These are phyloP conservation scores for Rotaria magnacalcarata DNA, from an alignment of 2,888 invertebrate genomes.

Conservation along the genomic window DNA sequence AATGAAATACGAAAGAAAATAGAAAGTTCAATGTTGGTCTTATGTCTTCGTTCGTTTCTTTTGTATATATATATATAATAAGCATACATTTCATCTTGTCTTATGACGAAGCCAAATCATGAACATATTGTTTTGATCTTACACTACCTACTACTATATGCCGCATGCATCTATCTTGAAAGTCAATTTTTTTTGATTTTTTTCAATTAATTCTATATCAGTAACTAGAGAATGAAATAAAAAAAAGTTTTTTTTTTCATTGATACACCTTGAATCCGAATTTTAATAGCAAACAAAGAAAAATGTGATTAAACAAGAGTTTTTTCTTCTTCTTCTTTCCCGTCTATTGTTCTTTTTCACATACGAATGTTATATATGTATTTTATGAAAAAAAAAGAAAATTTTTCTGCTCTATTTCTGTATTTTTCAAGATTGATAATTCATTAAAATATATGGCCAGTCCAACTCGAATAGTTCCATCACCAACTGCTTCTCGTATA, in stretches of 20 bases:
- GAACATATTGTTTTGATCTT: background rate
- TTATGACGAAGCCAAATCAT: background rate
- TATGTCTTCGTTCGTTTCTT: no score
- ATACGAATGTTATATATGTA: background rate
- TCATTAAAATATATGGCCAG: background rate
- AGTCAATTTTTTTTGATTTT: background rate
- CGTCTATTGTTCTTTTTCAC: background rate
- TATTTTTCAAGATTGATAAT: background rate
- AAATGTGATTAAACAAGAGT: background rate
- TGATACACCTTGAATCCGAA: slow-evolving; percentile 3
- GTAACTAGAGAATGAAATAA: background rate
- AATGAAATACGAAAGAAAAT: background rate
- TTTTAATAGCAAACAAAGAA: background rate
- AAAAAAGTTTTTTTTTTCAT: background rate
- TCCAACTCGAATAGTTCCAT: background rate
- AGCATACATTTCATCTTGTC: background rate
- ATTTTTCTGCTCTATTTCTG: no score
- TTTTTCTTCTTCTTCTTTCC: background rate
- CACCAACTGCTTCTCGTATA: background rate
- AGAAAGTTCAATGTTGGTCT: background rate
- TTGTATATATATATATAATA: background rate
- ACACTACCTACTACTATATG: background rate
- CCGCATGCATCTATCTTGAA: background rate
- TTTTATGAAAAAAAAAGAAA: background rate
- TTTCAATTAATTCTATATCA: background rate